phyloP scores from a whole-genome alignment of 2,888 invertebrate genomes.

The Caenorhabditis macrosperma region DNA sequence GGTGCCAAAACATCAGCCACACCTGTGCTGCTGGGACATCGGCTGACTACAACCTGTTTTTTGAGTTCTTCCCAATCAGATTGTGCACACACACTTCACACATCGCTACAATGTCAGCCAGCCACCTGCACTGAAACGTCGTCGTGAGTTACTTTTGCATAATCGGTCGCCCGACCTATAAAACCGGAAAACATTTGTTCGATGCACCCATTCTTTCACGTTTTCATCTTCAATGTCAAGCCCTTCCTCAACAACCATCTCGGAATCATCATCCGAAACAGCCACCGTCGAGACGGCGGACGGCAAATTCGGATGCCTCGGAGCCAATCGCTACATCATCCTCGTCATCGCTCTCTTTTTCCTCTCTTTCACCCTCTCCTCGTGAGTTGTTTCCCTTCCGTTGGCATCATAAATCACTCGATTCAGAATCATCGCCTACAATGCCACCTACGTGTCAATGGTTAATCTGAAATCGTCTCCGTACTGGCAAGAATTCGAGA shows the following conservation, averaged over 20 bases:
- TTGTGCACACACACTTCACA: slow-evolving; percentile 19
- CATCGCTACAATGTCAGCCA: slow-evolving; percentile 6
- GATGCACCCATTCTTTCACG: not conserved
- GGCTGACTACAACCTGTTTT: not conserved
- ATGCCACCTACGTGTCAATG: slow-evolving; percentile 70
- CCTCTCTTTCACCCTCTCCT: slow-evolving; percentile 43
- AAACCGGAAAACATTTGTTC: not conserved
- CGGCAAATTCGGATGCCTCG: slow-evolving; percentile 47
- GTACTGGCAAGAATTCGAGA: slow-evolving; percentile 49
- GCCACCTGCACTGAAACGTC: slow-evolving; percentile 16
- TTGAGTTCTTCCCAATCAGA: not conserved
- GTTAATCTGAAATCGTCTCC: slow-evolving; percentile 68
- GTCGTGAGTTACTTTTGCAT: slow-evolving; percentile 10
- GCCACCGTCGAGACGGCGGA: slow-evolving; percentile 5
- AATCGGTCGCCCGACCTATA: not conserved
- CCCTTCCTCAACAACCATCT: slow-evolving; percentile 18
- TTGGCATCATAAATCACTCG: not conserved
- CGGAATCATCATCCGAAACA: not conserved
- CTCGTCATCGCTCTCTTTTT: slow-evolving; percentile 44
- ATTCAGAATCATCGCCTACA: slow-evolving; percentile 70
- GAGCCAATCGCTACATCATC: slow-evolving; percentile 54
- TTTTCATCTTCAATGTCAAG: slow-evolving; percentile 11
- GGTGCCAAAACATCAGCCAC: not conserved
- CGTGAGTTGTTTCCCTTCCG: slow-evolving; percentile 36
- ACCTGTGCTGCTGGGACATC: slow-evolving; percentile 2